Evolutionary conservation across 2,888 invertebrate genomes (phyloP).

Genomic region (Capitulum mitella): DNA sequence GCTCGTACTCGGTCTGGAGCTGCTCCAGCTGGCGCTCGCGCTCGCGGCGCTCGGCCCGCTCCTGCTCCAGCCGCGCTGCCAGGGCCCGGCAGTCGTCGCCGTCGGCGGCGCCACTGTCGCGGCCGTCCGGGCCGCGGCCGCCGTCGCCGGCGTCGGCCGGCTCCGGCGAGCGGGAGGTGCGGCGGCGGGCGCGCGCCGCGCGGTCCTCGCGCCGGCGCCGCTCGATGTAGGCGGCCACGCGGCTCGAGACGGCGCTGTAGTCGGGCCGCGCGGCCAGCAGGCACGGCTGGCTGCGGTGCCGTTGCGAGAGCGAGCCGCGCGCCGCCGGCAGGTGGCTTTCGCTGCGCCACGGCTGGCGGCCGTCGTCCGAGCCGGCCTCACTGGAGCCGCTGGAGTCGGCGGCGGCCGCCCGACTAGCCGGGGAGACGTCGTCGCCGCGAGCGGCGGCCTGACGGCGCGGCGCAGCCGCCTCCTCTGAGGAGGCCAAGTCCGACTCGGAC

Average conservation of each 20-base stretch:
- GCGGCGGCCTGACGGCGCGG: neutral
- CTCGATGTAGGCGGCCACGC: neutral
- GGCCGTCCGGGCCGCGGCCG: neutral
- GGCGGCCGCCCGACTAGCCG: neutral
- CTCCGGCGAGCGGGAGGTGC: neutral
- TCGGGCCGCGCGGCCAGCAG: neutral
- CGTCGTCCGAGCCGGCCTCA: neutral
- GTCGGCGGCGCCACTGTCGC: neutral
- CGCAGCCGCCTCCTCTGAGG: neutral
- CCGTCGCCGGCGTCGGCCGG: too few species aligned
- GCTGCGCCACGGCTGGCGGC: slow-evolving; percentile 11
- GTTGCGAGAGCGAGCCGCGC: slow-evolving; percentile 5
- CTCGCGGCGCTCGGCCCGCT: neutral
- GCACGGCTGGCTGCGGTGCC: slow-evolving; percentile 12
- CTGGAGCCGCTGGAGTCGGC: neutral
- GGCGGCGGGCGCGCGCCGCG: neutral
- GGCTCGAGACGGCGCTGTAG: slow-evolving; percentile 5
- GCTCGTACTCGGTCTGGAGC: neutral
- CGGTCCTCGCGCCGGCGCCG: slow-evolving; percentile 5
- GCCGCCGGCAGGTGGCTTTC: neutral
- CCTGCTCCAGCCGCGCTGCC: neutral
- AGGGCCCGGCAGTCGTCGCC: neutral
- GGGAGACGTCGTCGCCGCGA: too few species aligned
- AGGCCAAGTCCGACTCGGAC: neutral
- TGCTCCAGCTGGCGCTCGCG: slow-evolving; percentile 19